Conservation (phyloP, 2,888 invertebrate genomes). For the Drosophila percnosoma region DNA sequence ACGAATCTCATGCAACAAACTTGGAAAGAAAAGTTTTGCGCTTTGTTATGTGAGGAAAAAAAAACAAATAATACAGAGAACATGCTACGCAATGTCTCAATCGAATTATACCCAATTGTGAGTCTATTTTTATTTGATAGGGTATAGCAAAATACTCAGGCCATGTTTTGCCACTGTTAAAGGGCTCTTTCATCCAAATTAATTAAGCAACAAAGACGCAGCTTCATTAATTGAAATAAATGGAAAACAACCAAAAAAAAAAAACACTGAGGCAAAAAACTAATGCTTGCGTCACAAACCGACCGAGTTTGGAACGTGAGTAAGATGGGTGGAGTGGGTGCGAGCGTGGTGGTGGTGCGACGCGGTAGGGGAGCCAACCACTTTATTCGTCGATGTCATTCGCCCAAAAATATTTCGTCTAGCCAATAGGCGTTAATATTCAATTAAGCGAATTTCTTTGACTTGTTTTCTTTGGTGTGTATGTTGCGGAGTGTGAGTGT, state of each 20-base stretch:
- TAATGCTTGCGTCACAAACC: slow-evolving; percentile 20
- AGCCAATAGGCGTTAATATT: slow-evolving; percentile 73
- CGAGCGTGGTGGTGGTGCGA: neutral
- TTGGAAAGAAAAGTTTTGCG: neutral
- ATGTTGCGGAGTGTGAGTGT: slow-evolving; percentile 3
- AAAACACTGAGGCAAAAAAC: slow-evolving; percentile 5
- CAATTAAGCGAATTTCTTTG: slow-evolving; percentile 67
- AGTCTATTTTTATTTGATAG: neutral
- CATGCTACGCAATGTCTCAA: neutral
- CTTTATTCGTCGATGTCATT: slow-evolving; percentile 53
- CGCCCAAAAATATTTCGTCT: slow-evolving; percentile 54
- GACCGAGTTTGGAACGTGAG: slow-evolving; percentile 36
- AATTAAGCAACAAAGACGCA: slow-evolving; percentile 67
- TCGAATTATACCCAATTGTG: neutral
- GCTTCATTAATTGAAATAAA: slow-evolving; percentile 77
- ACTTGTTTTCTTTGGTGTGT: neutral
- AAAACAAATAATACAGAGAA: too few species aligned
- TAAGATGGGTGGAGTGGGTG: slow-evolving; percentile 27
- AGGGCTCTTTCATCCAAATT: slow-evolving; percentile 52
- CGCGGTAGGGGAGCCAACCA: neutral
- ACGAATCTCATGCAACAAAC: neutral
- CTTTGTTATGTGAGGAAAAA: neutral
- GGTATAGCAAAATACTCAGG: slow-evolving; percentile 10
- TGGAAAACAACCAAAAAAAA: slow-evolving; percentile 33
- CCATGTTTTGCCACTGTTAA: slow-evolving; percentile 16